phyloP scores from a whole-genome alignment of 2,888 invertebrate genomes.

The Brachyptera risi region DNA sequence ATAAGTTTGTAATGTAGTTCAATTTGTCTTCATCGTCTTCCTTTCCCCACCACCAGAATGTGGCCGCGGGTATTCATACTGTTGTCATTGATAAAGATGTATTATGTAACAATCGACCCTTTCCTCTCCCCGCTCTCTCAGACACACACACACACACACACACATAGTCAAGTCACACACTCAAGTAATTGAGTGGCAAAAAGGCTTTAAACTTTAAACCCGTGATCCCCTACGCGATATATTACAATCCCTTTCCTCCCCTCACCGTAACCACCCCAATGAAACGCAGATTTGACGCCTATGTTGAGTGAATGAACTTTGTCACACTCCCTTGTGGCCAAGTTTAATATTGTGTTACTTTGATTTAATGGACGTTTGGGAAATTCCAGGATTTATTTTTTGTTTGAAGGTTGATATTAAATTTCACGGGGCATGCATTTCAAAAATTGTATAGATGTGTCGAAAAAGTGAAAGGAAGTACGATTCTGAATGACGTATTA shows the following conservation, averaged over 20 bases:
- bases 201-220: constrained; percentile 20
- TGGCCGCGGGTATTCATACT: not conserved
- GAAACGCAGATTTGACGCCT: not conserved
- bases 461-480: no score
- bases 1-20: not conserved
- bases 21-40: not conserved
- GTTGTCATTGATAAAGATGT: not conserved
- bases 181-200: constrained; percentile 18
- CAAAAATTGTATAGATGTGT: no score
- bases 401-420: no score
- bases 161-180: no score
- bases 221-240: not conserved
- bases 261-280: not conserved
- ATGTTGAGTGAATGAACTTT: constrained; percentile 12
- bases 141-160: no score
- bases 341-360: constrained; percentile 7
- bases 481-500: no score
- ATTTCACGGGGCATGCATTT: no score
- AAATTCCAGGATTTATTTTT: not conserved
- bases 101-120: constrained; percentile 11
- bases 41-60: not conserved
- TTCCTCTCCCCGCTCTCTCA: no score
- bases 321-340: constrained; percentile 14
- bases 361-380: constrained; percentile 15
- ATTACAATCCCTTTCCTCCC: not conserved